Base-by-base conservation (phyloP, 2,888 invertebrate species). In the Osedax fenrisi region DNA sequence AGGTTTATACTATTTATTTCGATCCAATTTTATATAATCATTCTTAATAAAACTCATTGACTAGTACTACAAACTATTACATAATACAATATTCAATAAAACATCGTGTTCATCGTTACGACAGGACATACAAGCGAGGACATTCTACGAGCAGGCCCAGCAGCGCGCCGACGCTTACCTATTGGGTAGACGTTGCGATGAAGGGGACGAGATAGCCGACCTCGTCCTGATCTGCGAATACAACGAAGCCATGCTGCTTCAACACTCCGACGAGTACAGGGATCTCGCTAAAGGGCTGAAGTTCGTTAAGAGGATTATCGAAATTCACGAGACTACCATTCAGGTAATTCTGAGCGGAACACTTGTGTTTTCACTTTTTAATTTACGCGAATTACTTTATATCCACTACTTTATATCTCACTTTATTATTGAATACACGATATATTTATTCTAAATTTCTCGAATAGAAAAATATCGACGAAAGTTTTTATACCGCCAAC, bases 271-370 rank as follows among this genome's bases (percentile, higher is more conserved):
- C 1, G 81, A 81, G 73, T 76, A 80, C 75, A 69, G 74, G 62
- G 82, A 83, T 25, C 79, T 82, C 3, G 82, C 82, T 59, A 78
- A 80, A 59, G 81, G 82, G 0, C 73, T 78, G 71, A 80, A 80
- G 61, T 80, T 80, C 74, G 81, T 83, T 66, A 67, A 79, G 5
- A 41, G 17, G 17, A 41, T 41, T 17, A 41, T 41, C 41, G 5
- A 17, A 5, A 5, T 41, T 41, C 41, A 41, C 41, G 41, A 41
- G 41, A 41, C 41, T 41, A 41, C 41, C 41, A 17, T 41, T 10
- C 41, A 41, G 41, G 41, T 41, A 17, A 41, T n/a, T n/a, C n/a
- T n/a, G n/a, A n/a, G n/a, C n/a, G n/a, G n/a, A n/a, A n/a, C n/a
- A n/a, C n/a, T n/a, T n/a, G n/a, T n/a, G n/a, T n/a, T n/a, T n/a